Base-by-base conservation (phyloP, 2,113 vertebrate genomes). In the Takifugu flavidus region DNA sequence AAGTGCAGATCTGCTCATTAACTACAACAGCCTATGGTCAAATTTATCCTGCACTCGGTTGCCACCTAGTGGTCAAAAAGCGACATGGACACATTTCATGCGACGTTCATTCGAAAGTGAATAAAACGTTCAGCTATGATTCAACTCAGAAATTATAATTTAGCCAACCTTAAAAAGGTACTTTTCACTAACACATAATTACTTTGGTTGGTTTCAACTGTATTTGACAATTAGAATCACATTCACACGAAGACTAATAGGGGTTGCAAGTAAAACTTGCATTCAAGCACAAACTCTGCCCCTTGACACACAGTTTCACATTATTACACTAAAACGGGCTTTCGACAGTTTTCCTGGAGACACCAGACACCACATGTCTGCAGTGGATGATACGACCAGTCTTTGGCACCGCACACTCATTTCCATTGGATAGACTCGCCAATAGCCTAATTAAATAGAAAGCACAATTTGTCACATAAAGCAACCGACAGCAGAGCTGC, bases 371-470 rank as follows among this genome's bases (percentile, higher is more conserved):
- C 46, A 50, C 62, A 66, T 42, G 53, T 13, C 54, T 62, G 65
- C 66, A 77, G 64, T 54, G 51, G 60, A 67, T 77, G 72, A 83
- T 76, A 62, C 73, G 80, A 80, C 53, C 70, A 71, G 71, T 59
- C 66, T 71, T 74, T 88, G 81, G 82, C 82, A 83, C 57, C 27
- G 56, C 45, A 53, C 29, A 52, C 75, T 70, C 84, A 61, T 79
- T 74, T 82, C 67, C 61, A 46, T 7, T 56, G 65, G 65, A 81
- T 28, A 71, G 61, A 82, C 74, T 73, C 74, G 83, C 83, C 82
- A 87, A 80, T 64, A 82, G 82, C 69, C 74, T 80, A 84, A 87
- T 88, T 84, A 86, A 86, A 82, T 84, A 86, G 83, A 88, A 84
- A 86, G 80, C 14, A 57, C 77, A 64, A 82, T 82, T 84, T 80